Base-by-base conservation (phyloP, 2,888 invertebrate genomes). In the Hyppa rectilinea region DNA sequence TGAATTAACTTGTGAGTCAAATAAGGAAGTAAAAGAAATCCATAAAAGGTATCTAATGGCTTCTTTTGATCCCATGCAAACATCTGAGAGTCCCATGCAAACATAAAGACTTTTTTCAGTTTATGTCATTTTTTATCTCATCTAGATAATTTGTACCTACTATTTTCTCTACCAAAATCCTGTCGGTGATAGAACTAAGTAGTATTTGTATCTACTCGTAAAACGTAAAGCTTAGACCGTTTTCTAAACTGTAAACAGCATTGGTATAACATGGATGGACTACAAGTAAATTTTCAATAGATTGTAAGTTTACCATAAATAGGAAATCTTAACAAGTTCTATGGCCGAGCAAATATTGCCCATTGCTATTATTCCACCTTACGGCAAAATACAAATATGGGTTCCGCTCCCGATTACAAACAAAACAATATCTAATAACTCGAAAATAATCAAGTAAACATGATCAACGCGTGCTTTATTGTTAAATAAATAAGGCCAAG, bases 401-500 rank as follows among this genome's bases (percentile, higher is more conserved):
- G 59, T 52, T 71, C 79, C 65, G 74, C 67, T 43, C 36, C 40
- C 53, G 67, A 55, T 68, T 61, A 64, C 74, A 64, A 71, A 84
- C 67, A 71, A 84, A 66, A 81, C 78, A 71, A 69, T 72, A 74
- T 74, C 71, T 65, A 71, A 78, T 66, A 76, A 64, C 59, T 76
- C 38, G 66, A 78, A 74, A 85, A 75, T 74, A 64, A 81, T 75
- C 74, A 84, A 81, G 83, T 80, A 81, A 86, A 85, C 82, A 87
- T 81, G 75, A 79, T 83, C 82, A 88, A 88, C 87, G 86, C 84
- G 86, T 87, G 86, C 84, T 81, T 86, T 85, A 84, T 86, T 86
- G 87, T 87, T 87, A 86, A 87, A 87, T 89, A 83, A 87, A 89
- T 91, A 89, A 88, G 87, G 88, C 87, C 87, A 91, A 89, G 90